Base-by-base conservation (phyloP, 2,797 vertebrate genomes). In the Hybognathus amarus region DNA sequence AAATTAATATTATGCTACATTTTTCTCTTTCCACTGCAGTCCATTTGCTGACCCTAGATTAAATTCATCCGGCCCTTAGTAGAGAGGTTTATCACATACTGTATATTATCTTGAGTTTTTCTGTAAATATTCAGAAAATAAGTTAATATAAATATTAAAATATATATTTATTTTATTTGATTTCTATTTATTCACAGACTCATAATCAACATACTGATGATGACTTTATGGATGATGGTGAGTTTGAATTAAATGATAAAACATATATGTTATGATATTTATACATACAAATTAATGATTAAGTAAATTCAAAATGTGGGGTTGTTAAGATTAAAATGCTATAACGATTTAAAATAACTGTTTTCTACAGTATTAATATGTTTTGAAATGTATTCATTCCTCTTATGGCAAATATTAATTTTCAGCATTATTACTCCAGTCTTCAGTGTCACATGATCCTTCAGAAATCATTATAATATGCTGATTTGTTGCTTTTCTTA, bases 31-130 rank as follows among this genome's bases (percentile, higher is more conserved):
- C 36, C n/a, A 27, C 59, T 54, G 47, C 71, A 89, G 88, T 54
- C 18, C 73, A 24, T 70, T 77, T 15, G 36, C 63, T 52, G 76
- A 87, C 73, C 74, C 86, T 22, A 80, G 86, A 78, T 83, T 64
- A 30, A n/a, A 56, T 86, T 22, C 85, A 87, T 40, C 87, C 86
- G 69, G 85, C 88, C 67, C 70, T 88, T 68, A 69, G 30, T 69
- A 27, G 52, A 67, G 77, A 89, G 89, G 89, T 90, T 61, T 75
- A 87, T 87, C 66, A 47, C 18, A 30, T 12, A 63, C 7, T 36
- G 27, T 63, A 36, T 42, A 77, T 59, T 11, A 38, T 10, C 20
- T 24, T 59, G 20, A 27, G 1, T 27, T 18, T 47, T 66, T 71
- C 9, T 74, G 8, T 67, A 24, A 36, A 42, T 69, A 45, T 52